Conservation (phyloP, 2,797 vertebrate species). For the Thripadectes ignobilis region DNA sequence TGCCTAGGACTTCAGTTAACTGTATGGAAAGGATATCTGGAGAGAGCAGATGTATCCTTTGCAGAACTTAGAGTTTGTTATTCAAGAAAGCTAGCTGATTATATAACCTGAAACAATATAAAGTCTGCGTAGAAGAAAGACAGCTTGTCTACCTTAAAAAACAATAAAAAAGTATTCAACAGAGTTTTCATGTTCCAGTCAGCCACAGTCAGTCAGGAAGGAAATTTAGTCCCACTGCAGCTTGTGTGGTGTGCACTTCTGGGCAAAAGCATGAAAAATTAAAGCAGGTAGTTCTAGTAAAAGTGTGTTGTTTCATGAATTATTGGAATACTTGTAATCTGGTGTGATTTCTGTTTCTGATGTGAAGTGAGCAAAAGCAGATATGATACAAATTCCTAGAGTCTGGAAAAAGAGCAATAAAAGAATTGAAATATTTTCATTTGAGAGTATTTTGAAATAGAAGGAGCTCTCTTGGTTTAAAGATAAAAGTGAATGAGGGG, state of each 20-base stretch:
- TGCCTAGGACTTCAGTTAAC: not conserved
- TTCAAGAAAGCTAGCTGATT: not conserved
- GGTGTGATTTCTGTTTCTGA: not conserved
- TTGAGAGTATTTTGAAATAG: not conserved
- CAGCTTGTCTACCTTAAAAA: not conserved
- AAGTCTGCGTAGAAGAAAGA: not conserved
- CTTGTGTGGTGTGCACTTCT: not conserved
- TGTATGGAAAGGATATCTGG: not conserved
- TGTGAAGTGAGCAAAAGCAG: not conserved
- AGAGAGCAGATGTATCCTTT: not conserved
- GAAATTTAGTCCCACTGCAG: not conserved
- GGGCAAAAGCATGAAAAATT: not conserved
- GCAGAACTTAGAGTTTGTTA: not conserved
- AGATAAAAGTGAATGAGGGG: not conserved
- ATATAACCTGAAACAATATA: not conserved
- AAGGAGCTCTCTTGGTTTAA: not conserved
- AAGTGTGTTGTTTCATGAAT: not conserved
- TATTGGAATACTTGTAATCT: not conserved
- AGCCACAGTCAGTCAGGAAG: not conserved
- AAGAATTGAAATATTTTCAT: not conserved
- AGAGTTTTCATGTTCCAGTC: not conserved
- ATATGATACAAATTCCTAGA: not conserved
- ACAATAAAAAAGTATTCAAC: not conserved
- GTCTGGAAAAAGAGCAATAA: not conserved
- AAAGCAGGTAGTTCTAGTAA: not conserved